These are phyloP conservation scores for Lampris incognitus DNA, from an alignment of 2,113 vertebrate genomes.

Conservation along the genomic window DNA sequence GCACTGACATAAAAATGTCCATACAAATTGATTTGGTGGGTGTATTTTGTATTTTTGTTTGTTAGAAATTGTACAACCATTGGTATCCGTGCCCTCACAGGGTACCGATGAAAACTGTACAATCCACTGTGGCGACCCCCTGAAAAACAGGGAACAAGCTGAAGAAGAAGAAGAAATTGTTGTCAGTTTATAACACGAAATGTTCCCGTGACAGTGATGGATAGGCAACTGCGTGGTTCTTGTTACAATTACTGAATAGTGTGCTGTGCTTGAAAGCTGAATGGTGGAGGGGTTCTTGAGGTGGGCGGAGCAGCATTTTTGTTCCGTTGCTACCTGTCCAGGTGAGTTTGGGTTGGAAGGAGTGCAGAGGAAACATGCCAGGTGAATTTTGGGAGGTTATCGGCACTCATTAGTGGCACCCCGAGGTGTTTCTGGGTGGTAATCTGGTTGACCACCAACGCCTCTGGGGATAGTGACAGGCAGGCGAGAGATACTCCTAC, in stretches of 20 bases:
- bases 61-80: no score
- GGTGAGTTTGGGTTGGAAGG: constrained; percentile 14
- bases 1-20: no score
- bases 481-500: constrained; percentile 6
- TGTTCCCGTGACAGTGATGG: not conserved
- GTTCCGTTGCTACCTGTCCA: constrained; percentile 46
- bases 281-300: constrained; percentile 22
- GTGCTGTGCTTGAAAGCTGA: constrained; percentile 8
- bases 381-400: constrained; percentile 43
- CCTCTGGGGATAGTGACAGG: constrained; percentile 29
- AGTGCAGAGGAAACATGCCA: constrained; percentile 24
- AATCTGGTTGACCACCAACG: constrained; percentile 40
- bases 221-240: not conserved
- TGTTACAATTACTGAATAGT: constrained; percentile 26
- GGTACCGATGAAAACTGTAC: no score
- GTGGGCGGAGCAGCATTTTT: constrained; percentile 46
- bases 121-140: no score
- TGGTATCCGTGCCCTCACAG: no score
- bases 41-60: no score
- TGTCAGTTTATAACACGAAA: not conserved
- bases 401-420: constrained; percentile 55
- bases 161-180: no score
- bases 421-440: constrained; percentile 51
- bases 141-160: no score
- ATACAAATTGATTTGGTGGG: no score